phyloP scores from a whole-genome alignment of 2,797 vertebrate species.

The Prunella strophiata region DNA sequence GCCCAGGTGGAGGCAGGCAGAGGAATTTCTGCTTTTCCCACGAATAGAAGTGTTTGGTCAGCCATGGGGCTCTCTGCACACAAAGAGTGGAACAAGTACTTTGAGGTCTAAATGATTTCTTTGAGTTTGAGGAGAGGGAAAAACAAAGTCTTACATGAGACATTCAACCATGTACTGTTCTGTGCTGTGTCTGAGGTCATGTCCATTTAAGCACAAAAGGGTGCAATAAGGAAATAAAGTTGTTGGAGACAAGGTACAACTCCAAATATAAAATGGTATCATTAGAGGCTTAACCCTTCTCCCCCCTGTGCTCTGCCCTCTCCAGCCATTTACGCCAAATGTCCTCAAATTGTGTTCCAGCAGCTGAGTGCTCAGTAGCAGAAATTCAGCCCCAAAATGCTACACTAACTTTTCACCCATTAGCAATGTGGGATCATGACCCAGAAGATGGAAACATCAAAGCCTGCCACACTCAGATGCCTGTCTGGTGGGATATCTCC shows the following conservation, averaged over 20 bases:
- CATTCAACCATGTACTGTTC: neutral
- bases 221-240: neutral
- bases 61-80: accelerated
- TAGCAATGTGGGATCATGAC: neutral
- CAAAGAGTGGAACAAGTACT: neutral
- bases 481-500: neutral
- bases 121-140: neutral
- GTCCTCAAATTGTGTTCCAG: neutral
- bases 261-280: neutral
- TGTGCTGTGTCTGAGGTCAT: neutral
- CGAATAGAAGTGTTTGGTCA: neutral
- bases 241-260: neutral
- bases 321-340: neutral
- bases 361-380: neutral
- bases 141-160: neutral
- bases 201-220: neutral
- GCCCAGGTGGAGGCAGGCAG: neutral
- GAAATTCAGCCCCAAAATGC: neutral
- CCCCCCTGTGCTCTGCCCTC: neutral
- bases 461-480: neutral
- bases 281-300: neutral
- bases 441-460: neutral
- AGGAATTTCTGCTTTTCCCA: neutral
- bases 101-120: neutral
- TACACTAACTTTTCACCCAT: accelerated